A percentile compares a stretch with the other conserved stretches of the same genome.
Conservation (phyloP, 2,888 invertebrate species). For the Pycnomerus fuliginosus region DNA sequence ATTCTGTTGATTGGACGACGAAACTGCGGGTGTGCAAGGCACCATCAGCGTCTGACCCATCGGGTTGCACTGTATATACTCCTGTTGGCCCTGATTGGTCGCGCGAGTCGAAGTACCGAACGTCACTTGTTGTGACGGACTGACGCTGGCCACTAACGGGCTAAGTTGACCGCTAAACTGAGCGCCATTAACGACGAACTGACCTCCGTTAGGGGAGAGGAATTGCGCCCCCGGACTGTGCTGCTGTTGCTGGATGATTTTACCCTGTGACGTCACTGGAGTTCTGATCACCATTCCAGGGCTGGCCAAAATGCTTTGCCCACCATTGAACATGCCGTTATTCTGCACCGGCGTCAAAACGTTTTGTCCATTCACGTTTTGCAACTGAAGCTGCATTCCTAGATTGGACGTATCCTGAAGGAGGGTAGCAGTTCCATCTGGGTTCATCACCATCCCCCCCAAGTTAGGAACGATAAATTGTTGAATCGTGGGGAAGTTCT, state of each 20-base stretch:
- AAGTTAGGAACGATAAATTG: constrained; percentile 81
- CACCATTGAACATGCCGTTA: constrained; percentile 63
- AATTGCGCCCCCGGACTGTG: constrained; percentile 71
- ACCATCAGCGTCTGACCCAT: constrained; percentile 73
- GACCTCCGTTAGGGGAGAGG: constrained; percentile 70
- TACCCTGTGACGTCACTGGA: constrained; percentile 67
- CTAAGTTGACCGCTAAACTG: constrained; percentile 75
- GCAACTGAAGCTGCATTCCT: constrained; percentile 74
- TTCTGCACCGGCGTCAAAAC: constrained; percentile 73
- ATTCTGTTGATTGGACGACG: constrained; percentile 60
- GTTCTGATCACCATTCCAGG: constrained; percentile 81
- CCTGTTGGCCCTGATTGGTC: constrained; percentile 60
- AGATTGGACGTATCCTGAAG: constrained; percentile 68
- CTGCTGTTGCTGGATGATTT: constrained; percentile 63
- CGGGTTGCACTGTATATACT: constrained; percentile 70
- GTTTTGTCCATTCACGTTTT: constrained; percentile 78
- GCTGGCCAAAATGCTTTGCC: no score
- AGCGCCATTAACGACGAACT: constrained; percentile 74
- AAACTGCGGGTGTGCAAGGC: constrained; percentile 61
- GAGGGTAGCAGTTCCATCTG: constrained; percentile 70
- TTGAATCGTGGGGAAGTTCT: constrained; percentile 77
- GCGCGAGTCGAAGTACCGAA: constrained; percentile 37
- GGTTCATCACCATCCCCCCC: constrained; percentile 79
- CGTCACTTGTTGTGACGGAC: constrained; percentile 65
- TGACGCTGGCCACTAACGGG: constrained; percentile 73